These are phyloP conservation scores for Tachysurus fulvidraco DNA, from an alignment of 2,113 vertebrate genomes.

Conservation along the genomic window DNA sequence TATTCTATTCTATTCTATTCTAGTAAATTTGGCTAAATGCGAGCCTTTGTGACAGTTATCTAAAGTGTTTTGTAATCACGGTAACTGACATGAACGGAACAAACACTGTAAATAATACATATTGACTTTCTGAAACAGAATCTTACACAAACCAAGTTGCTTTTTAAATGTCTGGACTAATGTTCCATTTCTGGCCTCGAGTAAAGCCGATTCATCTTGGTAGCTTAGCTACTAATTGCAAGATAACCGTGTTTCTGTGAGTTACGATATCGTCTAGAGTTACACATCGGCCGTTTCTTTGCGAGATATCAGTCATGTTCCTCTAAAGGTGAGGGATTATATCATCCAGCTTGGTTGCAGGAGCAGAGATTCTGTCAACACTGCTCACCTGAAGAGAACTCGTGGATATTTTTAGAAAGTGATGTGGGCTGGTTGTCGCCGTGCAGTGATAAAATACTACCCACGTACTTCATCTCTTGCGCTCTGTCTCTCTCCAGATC, in stretches of 20 bases:
- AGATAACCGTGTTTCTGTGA: neutral
- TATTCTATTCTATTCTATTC: too few relatives aligned
- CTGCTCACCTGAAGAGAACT: constrained; percentile 30
- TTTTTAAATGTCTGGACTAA: neutral
- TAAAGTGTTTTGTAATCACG: neutral
- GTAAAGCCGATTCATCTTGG: neutral
- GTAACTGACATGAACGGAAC: neutral
- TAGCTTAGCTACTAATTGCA: neutral
- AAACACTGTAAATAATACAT: neutral
- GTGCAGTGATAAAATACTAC: constrained; percentile 33
- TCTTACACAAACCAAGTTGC: neutral
- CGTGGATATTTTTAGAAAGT: constrained; percentile 25
- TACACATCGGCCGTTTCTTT: neutral
- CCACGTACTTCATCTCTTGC: constrained; percentile 27
- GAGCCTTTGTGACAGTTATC: neutral
- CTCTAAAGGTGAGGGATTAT: neutral
- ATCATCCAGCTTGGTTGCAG: constrained; percentile 7
- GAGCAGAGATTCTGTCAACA: constrained; percentile 23
- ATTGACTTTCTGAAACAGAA: neutral
- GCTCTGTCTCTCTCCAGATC: neutral
- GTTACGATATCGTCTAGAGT: neutral
- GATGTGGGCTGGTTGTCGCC: constrained; percentile 38
- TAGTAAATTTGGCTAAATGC: neutral
- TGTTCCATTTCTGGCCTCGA: neutral
- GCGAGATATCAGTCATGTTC: neutral